Evolutionary conservation across 2,888 invertebrate species (phyloP).

Genomic region (Megalurothrips usitatus): DNA sequence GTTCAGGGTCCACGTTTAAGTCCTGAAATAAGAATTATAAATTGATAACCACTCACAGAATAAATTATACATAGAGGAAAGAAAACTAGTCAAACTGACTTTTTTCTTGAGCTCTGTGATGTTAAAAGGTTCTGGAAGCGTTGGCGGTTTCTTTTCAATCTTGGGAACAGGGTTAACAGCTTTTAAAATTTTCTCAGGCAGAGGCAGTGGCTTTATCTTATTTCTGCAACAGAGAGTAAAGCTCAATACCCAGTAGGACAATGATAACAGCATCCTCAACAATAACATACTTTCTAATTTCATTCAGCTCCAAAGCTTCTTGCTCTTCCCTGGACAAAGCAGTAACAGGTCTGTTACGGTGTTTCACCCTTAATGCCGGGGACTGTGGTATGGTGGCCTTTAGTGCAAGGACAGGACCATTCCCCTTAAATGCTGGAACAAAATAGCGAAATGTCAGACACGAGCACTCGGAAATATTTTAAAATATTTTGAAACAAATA

Average conservation of each 20-base stretch:
- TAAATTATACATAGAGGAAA: not conserved
- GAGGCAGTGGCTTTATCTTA: slow-evolving; percentile 1
- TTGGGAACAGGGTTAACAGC: not conserved
- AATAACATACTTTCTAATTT: not conserved
- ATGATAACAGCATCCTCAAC: not conserved
- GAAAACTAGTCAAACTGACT: not conserved
- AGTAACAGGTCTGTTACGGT: not conserved
- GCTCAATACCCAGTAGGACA: not conserved
- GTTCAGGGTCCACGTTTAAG: not conserved
- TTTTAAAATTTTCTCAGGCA: slow-evolving; percentile 2
- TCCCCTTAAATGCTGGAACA: not conserved
- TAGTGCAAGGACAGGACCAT: not conserved
- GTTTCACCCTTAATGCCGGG: not conserved
- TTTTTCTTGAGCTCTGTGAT: not conserved
- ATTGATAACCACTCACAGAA: not conserved
- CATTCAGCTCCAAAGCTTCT: not conserved
- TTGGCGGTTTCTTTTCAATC: not conserved
- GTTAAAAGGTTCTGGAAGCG: not conserved
- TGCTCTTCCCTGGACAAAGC: slow-evolving; percentile 12
- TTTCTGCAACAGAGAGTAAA: not conserved
- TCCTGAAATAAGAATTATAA: not conserved
- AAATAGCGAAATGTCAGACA: not conserved
- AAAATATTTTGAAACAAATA: not conserved
- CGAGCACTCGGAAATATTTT: not conserved
- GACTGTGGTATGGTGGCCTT: not conserved